Evolutionary conservation across 2,797 vertebrate species (phyloP), one percentile per base, ranked within the genome.

Genomic region (Typhlichthys eigenmanni): DNA sequence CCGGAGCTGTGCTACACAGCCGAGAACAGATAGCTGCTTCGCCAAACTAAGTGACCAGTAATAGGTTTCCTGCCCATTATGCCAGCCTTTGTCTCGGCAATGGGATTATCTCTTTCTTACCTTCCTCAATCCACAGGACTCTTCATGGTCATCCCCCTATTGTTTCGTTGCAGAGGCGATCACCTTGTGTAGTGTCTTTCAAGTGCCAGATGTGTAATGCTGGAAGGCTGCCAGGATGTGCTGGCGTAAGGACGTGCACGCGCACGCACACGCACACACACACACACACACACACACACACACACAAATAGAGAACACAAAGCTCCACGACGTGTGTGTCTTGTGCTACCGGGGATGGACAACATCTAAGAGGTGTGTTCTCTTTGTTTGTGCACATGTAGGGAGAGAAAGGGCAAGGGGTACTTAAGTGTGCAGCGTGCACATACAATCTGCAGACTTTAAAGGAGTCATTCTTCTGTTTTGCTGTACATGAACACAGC

Each of bases 161-260:
- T 71, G 69, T 79, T 79, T 69, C 76, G 72, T 71, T 64, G 78
- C 74, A 80, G 58, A 80, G 76, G 67, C 75, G 69, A 82, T 81
- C 85, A 89, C 82, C 80, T 81, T 87, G 81, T 84, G 79, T 70
- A 77, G 64, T 76, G 69, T 69, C 75, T 86, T 82, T 88, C 74
- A 85, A 83, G 75, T 73, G 71, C 81, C 87, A 89, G 83, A 89
- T 89, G 86, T 87, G 76, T 75, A 71, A 55, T 65, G 50, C 70
- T 85, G 83, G 80, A 83, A 53, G 58, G 67, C 71, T 53, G 75
- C 80, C 79, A 84, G 69, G 61, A 72, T 60, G 60, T 70, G 71
- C 79, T 75, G 75, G 47, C 24, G 16, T 13, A 54, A 10, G 2
- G 11, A 19, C 38, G 43, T 29, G 56, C 4, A 11, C 34, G 66